Conservation (phyloP, 2,888 invertebrate species). For the Dasypolia templi region DNA sequence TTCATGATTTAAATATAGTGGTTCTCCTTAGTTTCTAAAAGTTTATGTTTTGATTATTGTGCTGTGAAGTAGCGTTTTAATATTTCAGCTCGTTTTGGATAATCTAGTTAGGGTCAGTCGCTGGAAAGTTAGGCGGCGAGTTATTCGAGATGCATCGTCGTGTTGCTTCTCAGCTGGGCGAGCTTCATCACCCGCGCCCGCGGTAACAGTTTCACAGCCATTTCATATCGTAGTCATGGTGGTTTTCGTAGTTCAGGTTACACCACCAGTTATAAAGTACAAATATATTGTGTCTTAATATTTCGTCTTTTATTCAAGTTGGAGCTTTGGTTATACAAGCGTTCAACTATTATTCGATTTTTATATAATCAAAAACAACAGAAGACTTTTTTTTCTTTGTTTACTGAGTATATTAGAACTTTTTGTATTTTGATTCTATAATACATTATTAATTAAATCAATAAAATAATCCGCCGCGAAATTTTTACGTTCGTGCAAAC, state of each 20-base stretch:
- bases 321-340: not conserved
- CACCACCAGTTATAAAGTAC: not conserved
- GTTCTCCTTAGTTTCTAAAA: not conserved
- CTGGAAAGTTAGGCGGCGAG: not conserved
- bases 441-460: no score
- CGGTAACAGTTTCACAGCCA: not conserved
- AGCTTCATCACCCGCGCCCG: not conserved
- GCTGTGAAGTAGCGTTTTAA: not conserved
- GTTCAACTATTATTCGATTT: not conserved
- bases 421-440: no score
- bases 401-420: no score
- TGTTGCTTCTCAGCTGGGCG: not conserved
- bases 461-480: no score
- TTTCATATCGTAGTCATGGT: not conserved
- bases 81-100: not conserved
- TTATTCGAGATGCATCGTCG: conserved; percentile 2
- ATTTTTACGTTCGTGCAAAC: no score
- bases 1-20: not conserved
- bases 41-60: not conserved
- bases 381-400: no score
- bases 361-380: no score
- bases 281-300: not conserved
- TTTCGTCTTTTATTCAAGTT: not conserved
- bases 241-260: not conserved
- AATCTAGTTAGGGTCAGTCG: conserved; percentile 1